Evolutionary conservation across 2,113 vertebrate species (phyloP).

Genomic region (Bubalus kerabau): DNA sequence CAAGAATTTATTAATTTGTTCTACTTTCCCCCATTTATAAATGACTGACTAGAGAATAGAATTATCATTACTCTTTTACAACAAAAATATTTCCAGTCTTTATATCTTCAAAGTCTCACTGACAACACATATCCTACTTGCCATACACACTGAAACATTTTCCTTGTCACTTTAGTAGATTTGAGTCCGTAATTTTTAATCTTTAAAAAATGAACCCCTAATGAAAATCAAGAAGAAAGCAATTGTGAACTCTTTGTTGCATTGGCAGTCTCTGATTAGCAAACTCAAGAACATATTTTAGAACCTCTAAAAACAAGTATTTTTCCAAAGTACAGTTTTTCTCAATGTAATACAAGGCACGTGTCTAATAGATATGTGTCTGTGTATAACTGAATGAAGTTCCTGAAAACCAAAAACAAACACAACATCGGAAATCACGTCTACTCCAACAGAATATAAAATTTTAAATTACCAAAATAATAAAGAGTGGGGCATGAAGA

Average conservation of each 20-base stretch:
- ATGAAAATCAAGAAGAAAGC: neutral
- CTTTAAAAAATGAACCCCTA: too few relatives aligned
- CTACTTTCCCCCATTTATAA: too few relatives aligned
- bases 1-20: too few relatives aligned
- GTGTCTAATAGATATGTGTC: neutral
- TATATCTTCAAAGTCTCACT: neutral
- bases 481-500: neutral
- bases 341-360: neutral
- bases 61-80: too few relatives aligned
- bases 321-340: neutral
- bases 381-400: too few relatives aligned
- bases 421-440: too few relatives aligned
- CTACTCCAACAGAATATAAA: too few relatives aligned
- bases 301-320: neutral
- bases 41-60: too few relatives aligned
- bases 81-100: too few relatives aligned
- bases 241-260: neutral
- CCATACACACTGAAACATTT: neutral
- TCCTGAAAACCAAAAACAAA: too few relatives aligned
- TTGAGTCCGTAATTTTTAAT: too few relatives aligned
- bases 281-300: neutral
- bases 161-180: neutral
- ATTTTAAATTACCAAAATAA: too few relatives aligned
- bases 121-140: neutral
- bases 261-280: neutral